phyloP scores from a whole-genome alignment of 2,888 invertebrate species.

The Zygaena filipendulae region DNA sequence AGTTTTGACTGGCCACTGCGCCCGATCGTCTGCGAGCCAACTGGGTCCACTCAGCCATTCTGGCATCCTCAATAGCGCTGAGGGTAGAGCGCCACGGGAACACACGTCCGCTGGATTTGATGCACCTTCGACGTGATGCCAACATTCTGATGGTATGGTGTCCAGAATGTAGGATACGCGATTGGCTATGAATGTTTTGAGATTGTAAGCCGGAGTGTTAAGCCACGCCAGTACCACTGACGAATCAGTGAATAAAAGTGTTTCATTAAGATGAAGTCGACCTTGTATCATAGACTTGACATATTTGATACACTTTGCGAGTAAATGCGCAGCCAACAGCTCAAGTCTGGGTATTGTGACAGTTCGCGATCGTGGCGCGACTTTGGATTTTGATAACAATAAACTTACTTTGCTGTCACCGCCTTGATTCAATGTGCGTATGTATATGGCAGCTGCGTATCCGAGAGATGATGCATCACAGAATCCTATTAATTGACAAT shows the following conservation, averaged over 20 bases:
- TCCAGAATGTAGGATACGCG: conserved; percentile 17
- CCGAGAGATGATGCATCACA: conserved; percentile 12
- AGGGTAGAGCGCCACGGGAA: conserved; percentile 15
- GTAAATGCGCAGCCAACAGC: conserved; percentile 4
- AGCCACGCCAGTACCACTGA: conserved; percentile 19
- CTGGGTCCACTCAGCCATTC: conserved; percentile 12
- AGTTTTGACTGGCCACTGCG: conserved; percentile 14
- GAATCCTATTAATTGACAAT: conserved; percentile 10
- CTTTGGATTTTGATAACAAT: conserved; percentile 11
- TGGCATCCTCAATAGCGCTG: conserved; percentile 8
- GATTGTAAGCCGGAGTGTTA: conserved; percentile 9
- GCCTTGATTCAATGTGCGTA: no score
- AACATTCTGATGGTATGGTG: conserved; percentile 7
- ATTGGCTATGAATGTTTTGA: conserved; percentile 17
- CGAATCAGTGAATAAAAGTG: conserved; percentile 7
- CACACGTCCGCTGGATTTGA: no score
- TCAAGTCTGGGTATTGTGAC: conserved; percentile 11
- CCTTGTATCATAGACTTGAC: background rate
- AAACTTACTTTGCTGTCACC: no score
- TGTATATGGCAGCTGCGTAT: conserved; percentile 7
- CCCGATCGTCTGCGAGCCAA: no score
- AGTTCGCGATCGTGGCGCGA: conserved; percentile 6
- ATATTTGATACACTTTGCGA: conserved; percentile 3
- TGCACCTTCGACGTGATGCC: conserved; percentile 17
- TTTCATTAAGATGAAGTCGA: background rate